Evolutionary conservation across 2,113 vertebrate genomes (phyloP).

Genomic region (Prolemur simus): DNA sequence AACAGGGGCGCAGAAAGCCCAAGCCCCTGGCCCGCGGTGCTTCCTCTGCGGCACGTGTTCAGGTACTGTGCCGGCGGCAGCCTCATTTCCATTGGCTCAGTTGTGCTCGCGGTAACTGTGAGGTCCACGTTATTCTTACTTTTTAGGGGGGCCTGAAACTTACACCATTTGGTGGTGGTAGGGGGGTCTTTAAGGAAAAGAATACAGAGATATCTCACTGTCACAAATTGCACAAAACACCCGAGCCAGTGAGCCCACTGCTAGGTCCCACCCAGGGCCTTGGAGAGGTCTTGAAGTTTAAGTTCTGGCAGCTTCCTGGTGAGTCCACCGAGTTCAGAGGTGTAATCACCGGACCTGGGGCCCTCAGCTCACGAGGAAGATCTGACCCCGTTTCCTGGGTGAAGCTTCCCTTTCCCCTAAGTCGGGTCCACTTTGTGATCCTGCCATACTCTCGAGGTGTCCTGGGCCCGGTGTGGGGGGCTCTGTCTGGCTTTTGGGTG

Average conservation of each 20-base stretch:
- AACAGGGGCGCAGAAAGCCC: accelerated
- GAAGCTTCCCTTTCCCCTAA: accelerated
- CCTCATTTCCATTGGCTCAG: background rate
- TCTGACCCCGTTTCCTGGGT: background rate
- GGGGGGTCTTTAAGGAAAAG: background rate
- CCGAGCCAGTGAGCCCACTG: background rate
- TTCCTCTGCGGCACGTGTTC: accelerated
- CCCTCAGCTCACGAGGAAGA: background rate
- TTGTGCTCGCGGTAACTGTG: accelerated
- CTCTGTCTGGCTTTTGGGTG: background rate
- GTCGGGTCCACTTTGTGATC: background rate
- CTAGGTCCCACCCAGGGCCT: background rate
- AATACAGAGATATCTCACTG: background rate
- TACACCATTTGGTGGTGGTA: no score
- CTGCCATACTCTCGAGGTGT: background rate
- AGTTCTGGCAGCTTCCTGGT: background rate
- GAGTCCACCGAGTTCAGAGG: background rate
- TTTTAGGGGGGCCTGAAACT: background rate
- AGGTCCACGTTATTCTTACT: accelerated
- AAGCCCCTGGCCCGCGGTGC: background rate
- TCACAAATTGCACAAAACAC: background rate
- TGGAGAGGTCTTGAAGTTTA: background rate
- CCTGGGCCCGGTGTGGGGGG: background rate
- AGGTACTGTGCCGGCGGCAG: accelerated
- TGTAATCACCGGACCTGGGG: background rate